These are phyloP conservation scores for Neocrepidodera transversa DNA, from an alignment of 2,888 invertebrate genomes.

Conservation along the genomic window DNA sequence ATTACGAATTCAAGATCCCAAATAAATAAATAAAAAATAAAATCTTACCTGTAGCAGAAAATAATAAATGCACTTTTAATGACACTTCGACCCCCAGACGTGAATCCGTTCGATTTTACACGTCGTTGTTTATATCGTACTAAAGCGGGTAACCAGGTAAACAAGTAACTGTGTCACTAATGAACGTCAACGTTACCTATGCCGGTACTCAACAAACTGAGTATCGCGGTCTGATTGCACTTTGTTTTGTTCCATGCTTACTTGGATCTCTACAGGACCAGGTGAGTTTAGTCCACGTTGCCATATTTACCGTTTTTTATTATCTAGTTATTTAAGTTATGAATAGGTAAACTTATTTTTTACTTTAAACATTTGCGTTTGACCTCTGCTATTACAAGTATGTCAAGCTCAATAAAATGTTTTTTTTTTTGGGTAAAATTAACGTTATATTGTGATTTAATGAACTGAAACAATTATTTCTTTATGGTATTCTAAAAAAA, in stretches of 20 bases:
- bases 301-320: constrained; percentile 42
- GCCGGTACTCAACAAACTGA: constrained; percentile 49
- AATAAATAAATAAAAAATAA: constrained; percentile 12
- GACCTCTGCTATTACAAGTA: not conserved
- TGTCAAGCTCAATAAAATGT: not conserved
- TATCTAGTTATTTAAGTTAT: constrained; percentile 26
- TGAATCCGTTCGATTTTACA: constrained; percentile 23
- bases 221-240: constrained; percentile 57
- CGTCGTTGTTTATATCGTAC: constrained; percentile 24
- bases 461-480: not conserved
- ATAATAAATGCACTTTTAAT: constrained; percentile 1
- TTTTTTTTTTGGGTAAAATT: constrained; percentile 8
- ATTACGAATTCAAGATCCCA: constrained; percentile 10
- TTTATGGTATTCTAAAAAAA: too few species aligned
- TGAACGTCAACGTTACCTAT: constrained; percentile 33
- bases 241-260: constrained; percentile 59
- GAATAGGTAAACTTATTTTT: constrained; percentile 3
- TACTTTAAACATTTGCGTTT: not conserved
- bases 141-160: constrained; percentile 33
- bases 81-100: constrained; percentile 6
- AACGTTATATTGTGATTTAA: constrained; percentile 3
- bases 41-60: constrained; percentile 21
- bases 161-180: constrained; percentile 34
- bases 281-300: constrained; percentile 51
- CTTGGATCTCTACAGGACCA: constrained; percentile 51